phyloP scores from a whole-genome alignment of 1,140 invertebrate genomes.

The Drosophila cardini region DNA sequence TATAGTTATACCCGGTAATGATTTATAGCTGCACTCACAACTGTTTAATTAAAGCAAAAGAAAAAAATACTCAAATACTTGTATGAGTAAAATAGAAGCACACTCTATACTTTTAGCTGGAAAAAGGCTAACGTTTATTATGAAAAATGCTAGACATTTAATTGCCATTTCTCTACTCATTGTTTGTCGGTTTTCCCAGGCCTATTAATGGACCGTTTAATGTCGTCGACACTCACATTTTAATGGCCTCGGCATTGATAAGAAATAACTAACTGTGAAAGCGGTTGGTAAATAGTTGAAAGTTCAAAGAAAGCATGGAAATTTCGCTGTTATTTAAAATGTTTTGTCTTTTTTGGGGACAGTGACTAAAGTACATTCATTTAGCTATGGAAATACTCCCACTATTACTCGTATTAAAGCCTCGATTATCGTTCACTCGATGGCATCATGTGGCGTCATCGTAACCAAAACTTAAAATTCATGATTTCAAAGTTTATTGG shows the following conservation, averaged over 20 bases:
- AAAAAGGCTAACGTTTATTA: not conserved
- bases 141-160: conserved; percentile 31
- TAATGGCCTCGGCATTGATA: conserved; percentile 21
- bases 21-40: conserved; percentile 15
- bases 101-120: conserved; percentile 2
- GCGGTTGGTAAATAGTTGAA: conserved; percentile 22
- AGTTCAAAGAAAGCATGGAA: conserved; percentile 12
- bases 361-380: conserved; percentile 6
- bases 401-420: not conserved
- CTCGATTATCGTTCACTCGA: not conserved
- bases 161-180: conserved; percentile 34
- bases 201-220: conserved; percentile 50
- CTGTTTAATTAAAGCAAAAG: conserved; percentile 47
- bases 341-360: conserved; percentile 4
- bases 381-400: conserved; percentile 25
- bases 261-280: conserved; percentile 43
- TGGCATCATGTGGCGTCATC: conserved; percentile 3
- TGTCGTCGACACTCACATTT: conserved; percentile 4
- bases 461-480: conserved; percentile 8
- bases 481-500: conserved; percentile 22
- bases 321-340: not conserved
- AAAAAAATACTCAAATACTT: conserved; percentile 17
- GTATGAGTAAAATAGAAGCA: not conserved
- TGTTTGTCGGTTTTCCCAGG: conserved; percentile 42
- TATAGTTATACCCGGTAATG: conserved; percentile 29